These are phyloP conservation scores for Hypomesus transpacificus DNA, from an alignment of 2,113 vertebrate genomes.

Conservation along the genomic window DNA sequence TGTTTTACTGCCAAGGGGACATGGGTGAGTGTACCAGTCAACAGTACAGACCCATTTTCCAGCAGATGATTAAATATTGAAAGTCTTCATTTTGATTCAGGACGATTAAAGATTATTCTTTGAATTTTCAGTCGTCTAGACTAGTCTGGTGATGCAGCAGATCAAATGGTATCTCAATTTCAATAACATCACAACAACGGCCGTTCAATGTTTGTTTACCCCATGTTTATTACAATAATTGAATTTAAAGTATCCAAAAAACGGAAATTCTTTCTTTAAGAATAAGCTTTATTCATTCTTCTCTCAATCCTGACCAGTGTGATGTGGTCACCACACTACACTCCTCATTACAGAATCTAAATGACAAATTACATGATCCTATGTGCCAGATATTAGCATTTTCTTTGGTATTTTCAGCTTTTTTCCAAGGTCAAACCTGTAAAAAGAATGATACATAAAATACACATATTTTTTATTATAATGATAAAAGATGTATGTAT, in stretches of 20 bases:
- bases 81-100: not conserved
- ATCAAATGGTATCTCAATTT: constrained; percentile 4
- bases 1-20: not conserved
- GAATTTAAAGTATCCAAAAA: constrained; percentile 35
- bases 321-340: not conserved
- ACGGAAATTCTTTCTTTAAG: not conserved
- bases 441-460: not conserved
- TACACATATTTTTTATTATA: not conserved
- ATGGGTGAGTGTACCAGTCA: not conserved
- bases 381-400: too few relatives aligned
- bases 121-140: constrained; percentile 7
- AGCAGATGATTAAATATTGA: not conserved
- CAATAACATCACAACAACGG: constrained; percentile 5
- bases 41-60: not conserved
- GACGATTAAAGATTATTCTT: constrained; percentile 5
- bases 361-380: not conserved
- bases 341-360: not conserved
- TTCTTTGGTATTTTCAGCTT: too few relatives aligned
- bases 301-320: not conserved
- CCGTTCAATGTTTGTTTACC: constrained; percentile 52
- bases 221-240: not conserved
- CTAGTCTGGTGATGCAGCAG: not conserved
- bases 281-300: not conserved
- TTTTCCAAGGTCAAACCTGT: too few relatives aligned
- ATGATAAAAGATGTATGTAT: too few relatives aligned